phyloP scores from a whole-genome alignment of 2,888 invertebrate species.

The Leptinotarsa peninsularis region DNA sequence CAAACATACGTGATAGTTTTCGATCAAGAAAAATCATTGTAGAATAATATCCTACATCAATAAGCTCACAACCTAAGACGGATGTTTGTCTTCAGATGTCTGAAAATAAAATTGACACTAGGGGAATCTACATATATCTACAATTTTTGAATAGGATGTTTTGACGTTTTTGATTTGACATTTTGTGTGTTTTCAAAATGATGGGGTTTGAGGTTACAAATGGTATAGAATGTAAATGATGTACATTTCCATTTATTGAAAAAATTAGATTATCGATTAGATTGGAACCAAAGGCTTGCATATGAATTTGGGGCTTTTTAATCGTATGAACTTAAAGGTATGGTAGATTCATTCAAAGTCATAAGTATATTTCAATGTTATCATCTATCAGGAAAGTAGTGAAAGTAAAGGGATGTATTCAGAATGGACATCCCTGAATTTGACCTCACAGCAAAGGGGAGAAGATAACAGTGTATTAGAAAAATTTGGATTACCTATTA shows the following conservation, averaged over 20 bases:
- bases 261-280: not conserved
- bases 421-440: constrained; percentile 84
- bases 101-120: too few species aligned
- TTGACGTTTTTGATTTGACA: not conserved
- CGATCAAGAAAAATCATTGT: too few species aligned
- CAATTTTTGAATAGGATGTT: not conserved
- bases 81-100: too few species aligned
- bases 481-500: constrained; percentile 78
- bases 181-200: not conserved
- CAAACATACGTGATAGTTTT: too few species aligned
- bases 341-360: constrained; percentile 38
- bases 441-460: constrained; percentile 74
- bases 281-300: constrained; percentile 47
- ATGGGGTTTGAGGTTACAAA: too few species aligned
- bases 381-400: constrained; percentile 68
- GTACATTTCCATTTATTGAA: too few species aligned
- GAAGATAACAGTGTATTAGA: constrained; percentile 81
- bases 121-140: too few species aligned
- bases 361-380: constrained; percentile 23
- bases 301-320: constrained; percentile 88
- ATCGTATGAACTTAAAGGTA: constrained; percentile 84
- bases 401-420: constrained; percentile 83
- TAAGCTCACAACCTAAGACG: too few species aligned
- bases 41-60: too few species aligned
- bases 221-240: too few species aligned